Evolutionary conservation across 2,797 vertebrate genomes (phyloP), one percentile per base, ranked within the genome.

Genomic region (Poeciliopsis paucimaculata): DNA sequence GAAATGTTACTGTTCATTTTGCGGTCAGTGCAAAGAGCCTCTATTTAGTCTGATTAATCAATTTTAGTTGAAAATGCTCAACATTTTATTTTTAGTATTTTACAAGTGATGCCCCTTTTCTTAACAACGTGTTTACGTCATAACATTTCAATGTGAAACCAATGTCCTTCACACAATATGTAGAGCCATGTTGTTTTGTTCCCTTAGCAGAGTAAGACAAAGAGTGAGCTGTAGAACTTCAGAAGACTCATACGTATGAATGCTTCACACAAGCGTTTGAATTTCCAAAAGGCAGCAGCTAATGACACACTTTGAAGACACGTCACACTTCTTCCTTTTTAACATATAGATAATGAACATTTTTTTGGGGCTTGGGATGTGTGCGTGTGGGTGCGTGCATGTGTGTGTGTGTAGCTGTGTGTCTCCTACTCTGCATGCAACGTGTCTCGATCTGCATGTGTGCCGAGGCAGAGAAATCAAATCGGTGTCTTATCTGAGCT

Each of bases 401-500:
- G 39, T 9, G 8, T 41, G 39, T 53, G 76, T 9, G 64, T 57
- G 49, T 55, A 36, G 10, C 10, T 64, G 45, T 74, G 6, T 62
- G n/a, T 72, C 41, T 66, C 23, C 60, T 20, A 62, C 39, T 85
- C 62, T 72, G 57, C 49, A 75, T 77, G 77, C 76, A 72, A 28
- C 71, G 66, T 31, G 45, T 73, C 66, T 78, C 57, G 82, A 53
- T 83, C 70, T 72, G 72, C 75, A 71, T 75, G 77, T 77, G 57
- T 66, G 57, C 60, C 12, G 51, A 73, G 84, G 73, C 76, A 73
- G 75, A 82, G 49, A 84, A 80, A 88, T 88, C 87, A 76, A 82
- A 84, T 76, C 13, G 28, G 41, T 82, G 84, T 86, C 84, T 91
- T 87, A 86, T 90, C 88, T 78, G 84, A 84, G 84, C 83, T 20